phyloP scores from a whole-genome alignment of 2,113 vertebrate species.

The Psilopsiagon aurifrons region DNA sequence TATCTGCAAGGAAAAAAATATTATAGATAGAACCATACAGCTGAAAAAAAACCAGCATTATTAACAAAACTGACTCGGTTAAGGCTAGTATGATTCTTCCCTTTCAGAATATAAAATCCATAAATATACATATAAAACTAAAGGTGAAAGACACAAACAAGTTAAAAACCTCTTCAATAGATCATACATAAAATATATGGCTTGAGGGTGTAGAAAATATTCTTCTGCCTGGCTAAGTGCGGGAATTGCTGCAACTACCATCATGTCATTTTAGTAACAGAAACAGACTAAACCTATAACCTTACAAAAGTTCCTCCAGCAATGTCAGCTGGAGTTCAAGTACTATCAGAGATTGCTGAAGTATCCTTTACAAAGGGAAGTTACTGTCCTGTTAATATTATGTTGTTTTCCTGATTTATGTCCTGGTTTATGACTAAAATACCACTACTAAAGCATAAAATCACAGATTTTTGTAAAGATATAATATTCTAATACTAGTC shows the following conservation, averaged over 20 bases:
- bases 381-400: neutral
- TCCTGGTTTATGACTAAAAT: neutral
- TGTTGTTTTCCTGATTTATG: conserved; percentile 26
- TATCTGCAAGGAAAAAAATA: neutral
- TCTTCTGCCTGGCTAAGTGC: neutral
- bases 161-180: neutral
- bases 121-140: neutral
- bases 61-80: neutral
- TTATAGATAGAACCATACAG: neutral
- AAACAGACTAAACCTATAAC: neutral
- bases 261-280: neutral
- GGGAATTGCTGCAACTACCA: neutral
- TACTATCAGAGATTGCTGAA: neutral
- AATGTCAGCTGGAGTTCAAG: conserved; percentile 1
- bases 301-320: neutral
- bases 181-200: neutral
- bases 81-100: neutral
- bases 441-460: neutral
- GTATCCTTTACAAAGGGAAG: neutral
- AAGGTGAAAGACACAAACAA: neutral
- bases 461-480: neutral
- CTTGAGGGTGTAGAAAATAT: neutral
- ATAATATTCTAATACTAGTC: neutral
- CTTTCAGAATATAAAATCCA: neutral
- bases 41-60: neutral